Conservation (phyloP, 23 tunicate genomes). For the Aplidium turbinatum region DNA sequence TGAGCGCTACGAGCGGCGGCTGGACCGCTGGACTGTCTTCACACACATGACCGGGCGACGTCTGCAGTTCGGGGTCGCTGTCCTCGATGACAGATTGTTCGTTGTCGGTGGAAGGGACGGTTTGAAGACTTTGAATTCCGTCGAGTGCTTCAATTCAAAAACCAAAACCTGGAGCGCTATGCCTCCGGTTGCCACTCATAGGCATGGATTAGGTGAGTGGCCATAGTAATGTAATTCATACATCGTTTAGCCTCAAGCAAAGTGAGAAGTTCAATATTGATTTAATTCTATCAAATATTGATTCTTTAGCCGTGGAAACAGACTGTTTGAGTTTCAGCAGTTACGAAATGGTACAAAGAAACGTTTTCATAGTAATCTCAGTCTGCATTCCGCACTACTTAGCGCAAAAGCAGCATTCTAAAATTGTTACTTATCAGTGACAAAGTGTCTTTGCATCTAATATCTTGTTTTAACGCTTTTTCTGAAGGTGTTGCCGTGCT, state of each 20-base stretch:
- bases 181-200: conserved; percentile 93
- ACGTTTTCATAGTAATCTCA: too few species aligned
- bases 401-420: too few species aligned
- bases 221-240: too few species aligned
- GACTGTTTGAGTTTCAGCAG: too few species aligned
- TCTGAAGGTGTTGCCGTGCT: conserved; percentile 80
- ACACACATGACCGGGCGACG: conserved; percentile 88
- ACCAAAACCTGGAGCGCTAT: conserved; percentile 76
- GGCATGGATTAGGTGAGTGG: conserved; percentile 91
- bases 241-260: too few species aligned
- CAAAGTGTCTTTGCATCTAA: background rate
- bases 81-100: conserved; percentile 67
- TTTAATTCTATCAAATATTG: too few species aligned
- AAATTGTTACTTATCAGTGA: background rate
- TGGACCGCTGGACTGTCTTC: conserved; percentile 51
- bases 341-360: too few species aligned
- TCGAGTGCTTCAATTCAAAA: conserved; percentile 82
- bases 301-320: too few species aligned
- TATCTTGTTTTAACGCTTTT: too few species aligned
- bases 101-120: conserved; percentile 96
- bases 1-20: conserved; percentile 74
- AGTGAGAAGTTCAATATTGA: too few species aligned
- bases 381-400: too few species aligned
- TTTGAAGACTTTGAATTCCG: conserved; percentile 88
- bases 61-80: conserved; percentile 94